Evolutionary conservation across 2,888 invertebrate species (phyloP).

Genomic region (Parnassius smintheus): DNA sequence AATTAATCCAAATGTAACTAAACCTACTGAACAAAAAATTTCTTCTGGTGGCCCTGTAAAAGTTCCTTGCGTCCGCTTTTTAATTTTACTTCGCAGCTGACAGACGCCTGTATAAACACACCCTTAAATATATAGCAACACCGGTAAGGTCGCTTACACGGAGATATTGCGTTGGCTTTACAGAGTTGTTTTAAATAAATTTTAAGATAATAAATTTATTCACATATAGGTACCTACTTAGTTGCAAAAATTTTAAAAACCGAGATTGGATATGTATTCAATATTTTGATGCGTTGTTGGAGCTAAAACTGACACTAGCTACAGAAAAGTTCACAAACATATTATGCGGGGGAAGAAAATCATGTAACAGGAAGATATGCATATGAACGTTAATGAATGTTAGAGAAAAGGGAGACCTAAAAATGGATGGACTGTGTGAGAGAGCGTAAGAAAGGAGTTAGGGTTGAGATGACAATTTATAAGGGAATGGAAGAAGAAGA

Average conservation of each 20-base stretch:
- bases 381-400: no score
- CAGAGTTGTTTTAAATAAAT: slow-evolving; percentile 5
- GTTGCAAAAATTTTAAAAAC: not conserved
- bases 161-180: slow-evolving; percentile 18
- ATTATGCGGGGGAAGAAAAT: no score
- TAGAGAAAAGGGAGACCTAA: no score
- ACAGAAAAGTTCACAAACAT: no score
- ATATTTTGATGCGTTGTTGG: not conserved
- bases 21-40: not conserved
- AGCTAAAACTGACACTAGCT: no score
- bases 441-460: no score
- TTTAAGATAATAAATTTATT: slow-evolving; percentile 7
- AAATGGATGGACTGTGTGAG: no score
- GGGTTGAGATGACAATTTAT: no score
- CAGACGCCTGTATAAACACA: slow-evolving; percentile 68
- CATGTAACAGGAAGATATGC: no score
- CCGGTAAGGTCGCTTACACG: slow-evolving; percentile 26
- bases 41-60: slow-evolving; percentile 46
- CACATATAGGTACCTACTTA: not conserved
- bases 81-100: slow-evolving; percentile 74
- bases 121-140: slow-evolving; percentile 47
- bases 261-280: not conserved
- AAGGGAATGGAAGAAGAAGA: no score
- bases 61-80: slow-evolving; percentile 58
- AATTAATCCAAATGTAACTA: not conserved